Evolutionary conservation across 2,888 invertebrate species (phyloP).

Genomic region (Ormyrus nitidulus): DNA sequence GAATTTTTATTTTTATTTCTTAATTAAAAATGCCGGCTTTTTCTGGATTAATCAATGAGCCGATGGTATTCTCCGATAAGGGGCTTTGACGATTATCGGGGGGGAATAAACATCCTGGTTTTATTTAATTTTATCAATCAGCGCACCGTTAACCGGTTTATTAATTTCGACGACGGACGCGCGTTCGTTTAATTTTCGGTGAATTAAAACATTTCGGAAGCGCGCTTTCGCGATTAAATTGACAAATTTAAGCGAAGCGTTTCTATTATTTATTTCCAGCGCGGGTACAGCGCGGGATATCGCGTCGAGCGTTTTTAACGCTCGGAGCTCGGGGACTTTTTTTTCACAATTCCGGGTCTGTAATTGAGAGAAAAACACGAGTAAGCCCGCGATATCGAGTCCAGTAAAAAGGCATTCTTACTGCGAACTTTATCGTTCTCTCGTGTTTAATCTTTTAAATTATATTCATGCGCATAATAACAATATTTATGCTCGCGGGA

Average conservation of each 20-base stretch:
- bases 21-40: background rate
- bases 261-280: too few species aligned
- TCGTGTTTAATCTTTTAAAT: too few species aligned
- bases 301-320: too few species aligned
- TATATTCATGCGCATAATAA: conserved; percentile 1
- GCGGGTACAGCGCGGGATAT: too few species aligned
- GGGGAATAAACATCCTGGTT: conserved; percentile 27
- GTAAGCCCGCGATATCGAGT: too few species aligned
- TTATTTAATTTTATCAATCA: conserved; percentile 21
- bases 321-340: too few species aligned
- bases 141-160: conserved; percentile 29
- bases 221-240: background rate
- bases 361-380: too few species aligned
- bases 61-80: conserved; percentile 34
- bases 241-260: background rate
- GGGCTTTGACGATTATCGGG: background rate
- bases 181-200: conserved; percentile 30
- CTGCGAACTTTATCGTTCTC: too few species aligned
- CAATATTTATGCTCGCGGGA: background rate
- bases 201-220: background rate
- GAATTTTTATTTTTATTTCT: conserved; percentile 7
- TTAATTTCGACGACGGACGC: conserved; percentile 1
- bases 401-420: too few species aligned
- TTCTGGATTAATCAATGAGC: conserved; percentile 22
- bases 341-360: too few species aligned